Base-by-base conservation (phyloP, 2,113 vertebrate species). In the Pollimyrus isidori region DNA sequence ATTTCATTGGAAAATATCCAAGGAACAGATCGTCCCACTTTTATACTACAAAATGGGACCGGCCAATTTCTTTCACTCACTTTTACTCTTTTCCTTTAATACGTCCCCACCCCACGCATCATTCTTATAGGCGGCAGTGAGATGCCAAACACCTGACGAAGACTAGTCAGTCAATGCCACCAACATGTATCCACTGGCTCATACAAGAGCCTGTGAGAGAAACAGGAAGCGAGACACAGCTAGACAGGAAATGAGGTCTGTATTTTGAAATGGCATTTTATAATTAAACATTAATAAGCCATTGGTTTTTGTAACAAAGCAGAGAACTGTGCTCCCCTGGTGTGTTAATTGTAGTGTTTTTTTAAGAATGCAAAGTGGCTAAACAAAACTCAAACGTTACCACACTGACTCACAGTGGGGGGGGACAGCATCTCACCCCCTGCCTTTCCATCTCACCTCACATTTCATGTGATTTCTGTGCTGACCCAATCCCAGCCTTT, bases 1-100 rank as follows among this genome's bases (percentile, higher is more conserved):
- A 94, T 95, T 96, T 95, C 95, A 94, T 95, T 96, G 96, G 95
- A 96, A 93, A 94, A 93, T 92, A 92, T 95, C 96, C 96, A 96
- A 94, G 94, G 96, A 96, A 96, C 96, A 96, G 95, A 94, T 95
- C 95, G 96, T 95, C 96, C 96, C 95, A 96, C 94, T 96, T 96
- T 93, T 94, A 93, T 90, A 93, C 93, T 93, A 92, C 85, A 92
- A 91, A 96, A 96, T 93, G 96, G 91, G 95, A 96, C 94, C 95
- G 93, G 94, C 94, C 94, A 95, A 94, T 87, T 76, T 92, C 56
- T 87, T 86, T 87, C 88, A 84, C 35, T 58, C 30, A n/a, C 48
- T 84, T 88, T 52, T 93, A 91, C 90, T 91, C 91, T 91, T 92
- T 69, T 92, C 53, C 93, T 56, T 62, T 58, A 92, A 91, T 92